Evolutionary conservation across 2,888 invertebrate genomes (phyloP), one percentile per base, ranked within the genome.

Genomic region (Ochlodes sylvanus): DNA sequence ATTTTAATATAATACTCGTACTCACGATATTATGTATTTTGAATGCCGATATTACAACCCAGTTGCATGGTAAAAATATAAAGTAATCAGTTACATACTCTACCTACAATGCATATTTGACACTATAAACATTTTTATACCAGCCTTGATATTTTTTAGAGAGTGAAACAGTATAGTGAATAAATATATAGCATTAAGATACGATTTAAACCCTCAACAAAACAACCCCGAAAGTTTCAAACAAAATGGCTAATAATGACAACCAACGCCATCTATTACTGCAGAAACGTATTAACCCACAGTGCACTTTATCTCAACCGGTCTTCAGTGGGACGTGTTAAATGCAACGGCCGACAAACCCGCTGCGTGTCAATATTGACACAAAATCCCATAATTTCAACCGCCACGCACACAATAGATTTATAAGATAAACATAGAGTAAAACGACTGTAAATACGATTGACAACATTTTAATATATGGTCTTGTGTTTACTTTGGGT

Each of bases 391-490:
- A 92, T 90, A 90, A 92, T 91, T 90, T 88, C 86, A 90, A 90
- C 90, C 91, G 91, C 89, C 89, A 80, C 80, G 87, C 87, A 90
- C 87, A 92, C 92, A 93, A 92, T 91, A 90, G 92, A 91, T 92
- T 92, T 91, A 91, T 91, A 93, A 92, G 87, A 90, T 92, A 93
- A 93, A 93, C 90, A 92, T 83, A 82, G 87, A 88, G 91, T 92
- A 92, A 91, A 92, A 92, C 89, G 92, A 90, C 88, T 87, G 92
- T 88, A 92, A 93, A 93, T 91, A 92, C 87, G 85, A 89, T 90
- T 90, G 92, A 93, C 92, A 92, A 91, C 90, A 90, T 90, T 93
- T 92, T 92, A 92, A 92, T 92, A 92, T 90, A 91, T 90, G 89
- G 89, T 83, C 87, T 84, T 83, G 75, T 90, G 86, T 92, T 92